Conservation (phyloP, 2,113 vertebrate genomes). For the Periophthalmodon schlosseri region DNA sequence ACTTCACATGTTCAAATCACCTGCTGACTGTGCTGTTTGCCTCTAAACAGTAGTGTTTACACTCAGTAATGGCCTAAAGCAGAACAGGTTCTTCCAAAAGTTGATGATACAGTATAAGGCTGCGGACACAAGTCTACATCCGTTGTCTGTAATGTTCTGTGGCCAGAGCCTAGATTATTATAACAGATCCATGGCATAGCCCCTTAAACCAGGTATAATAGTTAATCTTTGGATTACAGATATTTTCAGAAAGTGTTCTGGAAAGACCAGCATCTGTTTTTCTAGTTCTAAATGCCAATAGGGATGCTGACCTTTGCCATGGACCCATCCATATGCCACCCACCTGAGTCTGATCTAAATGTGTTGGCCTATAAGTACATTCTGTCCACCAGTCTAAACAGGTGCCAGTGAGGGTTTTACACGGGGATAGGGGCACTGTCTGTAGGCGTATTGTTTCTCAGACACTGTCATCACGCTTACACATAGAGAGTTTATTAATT, state of each 20-base stretch:
- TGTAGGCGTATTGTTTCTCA: background rate
- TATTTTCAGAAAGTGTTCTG: background rate
- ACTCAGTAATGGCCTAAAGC: slow-evolving; percentile 10
- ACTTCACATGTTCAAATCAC: background rate
- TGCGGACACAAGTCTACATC: background rate
- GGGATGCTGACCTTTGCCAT: background rate
- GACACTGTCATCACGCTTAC: background rate
- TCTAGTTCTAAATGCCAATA: background rate
- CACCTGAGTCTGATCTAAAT: background rate
- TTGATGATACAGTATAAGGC: slow-evolving; percentile 34
- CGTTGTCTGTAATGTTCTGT: background rate
- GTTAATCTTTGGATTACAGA: background rate
- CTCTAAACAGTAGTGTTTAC: slow-evolving; percentile 42
- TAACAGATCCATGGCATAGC: background rate
- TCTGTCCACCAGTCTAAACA: background rate
- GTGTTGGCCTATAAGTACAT: background rate
- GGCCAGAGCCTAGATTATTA: no score
- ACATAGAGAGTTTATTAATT: background rate
- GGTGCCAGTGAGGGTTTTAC: background rate
- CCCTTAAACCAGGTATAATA: background rate
- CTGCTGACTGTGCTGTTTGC: slow-evolving; percentile 8
- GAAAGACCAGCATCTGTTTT: background rate
- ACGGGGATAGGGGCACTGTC: background rate
- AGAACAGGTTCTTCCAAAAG: slow-evolving; percentile 44
- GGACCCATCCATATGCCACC: background rate